phyloP scores from a whole-genome alignment of 1,140 invertebrate genomes.

The Sycophila sp. region DNA sequence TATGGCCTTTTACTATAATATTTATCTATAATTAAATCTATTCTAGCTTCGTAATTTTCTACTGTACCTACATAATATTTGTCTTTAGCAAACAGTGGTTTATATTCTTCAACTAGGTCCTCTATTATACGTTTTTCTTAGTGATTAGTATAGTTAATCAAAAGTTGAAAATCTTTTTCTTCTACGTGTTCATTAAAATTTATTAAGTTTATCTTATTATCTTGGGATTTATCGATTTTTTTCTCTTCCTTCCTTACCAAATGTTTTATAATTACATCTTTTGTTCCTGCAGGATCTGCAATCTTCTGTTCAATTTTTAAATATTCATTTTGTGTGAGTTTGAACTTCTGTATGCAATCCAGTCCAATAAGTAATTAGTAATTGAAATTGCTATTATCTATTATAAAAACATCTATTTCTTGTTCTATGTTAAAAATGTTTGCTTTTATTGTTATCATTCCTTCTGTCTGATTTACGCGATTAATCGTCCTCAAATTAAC shows the following conservation, averaged over 20 bases:
- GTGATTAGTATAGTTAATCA: constrained; percentile 8
- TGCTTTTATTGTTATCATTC: constrained; percentile 32
- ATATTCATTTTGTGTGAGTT: constrained; percentile 31
- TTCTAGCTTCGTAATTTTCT: constrained; percentile 28
- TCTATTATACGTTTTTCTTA: constrained; percentile 17
- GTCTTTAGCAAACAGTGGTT: constrained; percentile 35
- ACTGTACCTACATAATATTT: constrained; percentile 37
- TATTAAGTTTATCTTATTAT: not conserved
- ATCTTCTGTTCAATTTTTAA: constrained; percentile 29
- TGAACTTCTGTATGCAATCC: constrained; percentile 31
- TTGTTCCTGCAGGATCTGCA: not conserved
- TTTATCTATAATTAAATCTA: constrained; percentile 30
- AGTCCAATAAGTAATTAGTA: constrained; percentile 31
- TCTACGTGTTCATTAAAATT: constrained; percentile 38
- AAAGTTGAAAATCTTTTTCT: constrained; percentile 13
- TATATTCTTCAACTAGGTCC: constrained; percentile 20
- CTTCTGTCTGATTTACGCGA: constrained; percentile 12
- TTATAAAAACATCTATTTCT: constrained; percentile 28
- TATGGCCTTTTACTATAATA: constrained; percentile 14
- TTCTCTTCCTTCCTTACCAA: not conserved
- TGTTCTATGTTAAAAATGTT: constrained; percentile 39
- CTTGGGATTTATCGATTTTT: not conserved
- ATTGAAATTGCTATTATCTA: constrained; percentile 30
- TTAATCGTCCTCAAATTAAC: constrained; percentile 1
- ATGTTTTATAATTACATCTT: not conserved